Conservation (phyloP, 2,113 vertebrate genomes). For the Scomber colias region DNA sequence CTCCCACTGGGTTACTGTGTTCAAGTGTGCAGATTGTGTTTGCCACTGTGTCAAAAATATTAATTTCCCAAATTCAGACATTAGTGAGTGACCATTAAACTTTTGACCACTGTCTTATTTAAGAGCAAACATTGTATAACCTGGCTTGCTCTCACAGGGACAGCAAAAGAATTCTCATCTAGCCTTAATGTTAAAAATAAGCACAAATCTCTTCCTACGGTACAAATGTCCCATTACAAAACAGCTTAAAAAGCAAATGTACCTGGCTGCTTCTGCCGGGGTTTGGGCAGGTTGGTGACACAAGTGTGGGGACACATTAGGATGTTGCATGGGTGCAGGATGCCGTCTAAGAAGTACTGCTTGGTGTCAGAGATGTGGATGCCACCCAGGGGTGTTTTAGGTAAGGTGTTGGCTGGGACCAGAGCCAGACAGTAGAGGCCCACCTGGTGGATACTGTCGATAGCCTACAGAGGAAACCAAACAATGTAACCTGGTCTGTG, state of each 20-base stretch:
- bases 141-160: neutral
- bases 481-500: neutral
- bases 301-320: conserved; percentile 99
- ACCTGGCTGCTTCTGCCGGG: conserved; percentile 98
- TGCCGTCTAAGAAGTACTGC: conserved; percentile 96
- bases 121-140: conserved; percentile 6
- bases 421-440: conserved; percentile 97
- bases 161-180: neutral
- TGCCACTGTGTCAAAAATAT: neutral
- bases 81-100: conserved; percentile 2
- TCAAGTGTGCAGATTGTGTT: neutral
- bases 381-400: conserved; percentile 96
- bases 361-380: conserved; percentile 98
- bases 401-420: conserved; percentile 96
- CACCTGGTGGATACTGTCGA: conserved; percentile 99
- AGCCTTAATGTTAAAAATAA: neutral
- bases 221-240: neutral
- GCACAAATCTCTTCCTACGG: neutral
- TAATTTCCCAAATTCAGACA: conserved; percentile 4
- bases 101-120: neutral
- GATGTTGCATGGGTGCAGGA: conserved; percentile 97
- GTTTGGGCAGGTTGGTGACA: conserved; percentile 98
- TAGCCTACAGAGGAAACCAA: conserved; percentile 85
- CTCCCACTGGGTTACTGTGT: neutral
- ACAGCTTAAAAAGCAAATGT: conserved; percentile 9